Conservation (phyloP, 2,113 vertebrate genomes). For the Jaculus jaculus region DNA sequence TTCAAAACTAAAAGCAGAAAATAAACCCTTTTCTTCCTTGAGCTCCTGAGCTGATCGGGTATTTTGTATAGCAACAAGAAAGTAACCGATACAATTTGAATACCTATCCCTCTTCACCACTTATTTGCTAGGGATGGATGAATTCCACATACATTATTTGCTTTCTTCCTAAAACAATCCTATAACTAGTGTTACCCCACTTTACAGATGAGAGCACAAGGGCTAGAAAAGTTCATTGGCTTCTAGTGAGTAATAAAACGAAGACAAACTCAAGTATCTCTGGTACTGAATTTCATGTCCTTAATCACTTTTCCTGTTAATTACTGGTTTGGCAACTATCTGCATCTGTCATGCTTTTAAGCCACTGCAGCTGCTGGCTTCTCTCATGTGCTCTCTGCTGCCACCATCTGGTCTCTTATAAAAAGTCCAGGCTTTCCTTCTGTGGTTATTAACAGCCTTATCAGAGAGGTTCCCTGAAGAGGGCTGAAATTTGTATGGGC, state of each 20-base stretch:
- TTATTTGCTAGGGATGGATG: background rate
- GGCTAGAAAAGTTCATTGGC: background rate
- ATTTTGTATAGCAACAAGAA: too few relatives aligned
- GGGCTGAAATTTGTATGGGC: background rate
- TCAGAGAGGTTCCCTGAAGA: slow-evolving; percentile 26
- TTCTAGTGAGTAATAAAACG: background rate
- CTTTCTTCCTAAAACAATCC: background rate
- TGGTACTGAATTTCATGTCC: background rate
- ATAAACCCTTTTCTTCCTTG: too few relatives aligned
- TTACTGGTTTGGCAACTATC: background rate
- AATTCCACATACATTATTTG: background rate
- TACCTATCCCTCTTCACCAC: background rate
- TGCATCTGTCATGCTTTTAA: slow-evolving; percentile 1
- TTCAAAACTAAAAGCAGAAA: too few relatives aligned
- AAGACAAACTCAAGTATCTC: background rate
- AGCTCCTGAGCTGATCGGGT: too few relatives aligned
- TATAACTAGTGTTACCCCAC: background rate
- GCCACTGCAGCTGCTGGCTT: slow-evolving; percentile 1
- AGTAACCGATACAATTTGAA: too few relatives aligned
- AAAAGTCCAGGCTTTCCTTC: slow-evolving; percentile 61
- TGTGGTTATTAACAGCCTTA: background rate
- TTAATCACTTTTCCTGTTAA: slow-evolving; percentile 1
- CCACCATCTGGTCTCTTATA: slow-evolving; percentile 81
- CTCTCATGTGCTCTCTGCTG: slow-evolving; percentile 82
- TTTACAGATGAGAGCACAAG: slow-evolving; percentile 1